Evolutionary conservation across 2,888 invertebrate species (phyloP).

Genomic region (Unio pictorum): DNA sequence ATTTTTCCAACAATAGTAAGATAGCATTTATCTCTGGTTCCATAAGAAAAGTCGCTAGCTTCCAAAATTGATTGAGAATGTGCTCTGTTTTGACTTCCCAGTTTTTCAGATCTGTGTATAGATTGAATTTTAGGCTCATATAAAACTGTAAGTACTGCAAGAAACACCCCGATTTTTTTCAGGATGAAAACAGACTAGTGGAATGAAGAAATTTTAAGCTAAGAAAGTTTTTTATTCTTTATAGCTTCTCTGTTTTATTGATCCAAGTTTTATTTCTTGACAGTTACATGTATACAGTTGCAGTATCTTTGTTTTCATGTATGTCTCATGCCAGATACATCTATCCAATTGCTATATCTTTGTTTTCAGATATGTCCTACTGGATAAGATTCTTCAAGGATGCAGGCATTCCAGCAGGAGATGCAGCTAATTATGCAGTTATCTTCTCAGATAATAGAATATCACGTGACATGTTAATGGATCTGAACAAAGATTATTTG

Average conservation of each 20-base stretch:
- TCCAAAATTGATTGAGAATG: too few species aligned
- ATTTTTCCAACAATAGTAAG: too few species aligned
- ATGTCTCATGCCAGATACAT: conserved; percentile 32
- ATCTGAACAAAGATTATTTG: conserved; percentile 88
- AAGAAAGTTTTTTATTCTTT: too few species aligned
- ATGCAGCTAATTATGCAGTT: conserved; percentile 87
- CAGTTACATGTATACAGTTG: background rate
- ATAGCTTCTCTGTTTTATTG: background rate
- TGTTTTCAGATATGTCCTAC: conserved; percentile 58
- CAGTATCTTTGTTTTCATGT: conserved; percentile 35
- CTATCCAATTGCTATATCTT: background rate
- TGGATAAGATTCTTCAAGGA: conserved; percentile 92
- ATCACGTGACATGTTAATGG: conserved; percentile 87
- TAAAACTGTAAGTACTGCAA: too few species aligned
- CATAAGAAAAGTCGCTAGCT: too few species aligned
- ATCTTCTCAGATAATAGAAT: conserved; percentile 91
- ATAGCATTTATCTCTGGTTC: too few species aligned
- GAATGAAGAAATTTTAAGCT: too few species aligned
- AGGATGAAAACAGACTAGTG: too few species aligned
- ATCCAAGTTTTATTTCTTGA: background rate
- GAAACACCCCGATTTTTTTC: too few species aligned
- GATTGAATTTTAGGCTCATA: too few species aligned
- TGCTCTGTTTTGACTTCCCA: too few species aligned
- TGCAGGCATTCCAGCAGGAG: conserved; percentile 86
- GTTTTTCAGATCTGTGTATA: too few species aligned